Percentiles rank a stretch among this genome's conserved stretches.
Conservation (phyloP, 1,140 invertebrate genomes). For the Anoplophora glabripennis region DNA sequence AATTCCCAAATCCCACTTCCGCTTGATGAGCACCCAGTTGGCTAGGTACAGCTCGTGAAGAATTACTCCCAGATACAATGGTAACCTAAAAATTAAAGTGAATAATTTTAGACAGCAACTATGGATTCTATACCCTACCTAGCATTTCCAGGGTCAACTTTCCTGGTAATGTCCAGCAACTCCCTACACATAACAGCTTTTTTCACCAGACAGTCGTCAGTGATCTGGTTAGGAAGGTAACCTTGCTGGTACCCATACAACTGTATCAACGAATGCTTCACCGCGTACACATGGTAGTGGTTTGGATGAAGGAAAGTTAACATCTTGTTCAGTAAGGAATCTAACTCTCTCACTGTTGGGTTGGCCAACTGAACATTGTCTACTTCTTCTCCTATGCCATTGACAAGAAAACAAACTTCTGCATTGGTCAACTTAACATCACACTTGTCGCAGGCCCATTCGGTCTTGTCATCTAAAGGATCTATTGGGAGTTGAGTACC, state of each 20-base stretch:
- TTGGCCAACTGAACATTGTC: conserved; percentile 61
- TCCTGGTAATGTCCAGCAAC: conserved; percentile 60
- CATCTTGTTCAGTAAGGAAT: conserved; percentile 61
- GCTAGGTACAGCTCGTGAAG: conserved; percentile 65
- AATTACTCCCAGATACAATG: conserved; percentile 69
- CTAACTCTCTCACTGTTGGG: conserved; percentile 58
- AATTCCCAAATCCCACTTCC: conserved; percentile 51
- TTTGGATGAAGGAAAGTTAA: conserved; percentile 71
- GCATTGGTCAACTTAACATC: conserved; percentile 55
- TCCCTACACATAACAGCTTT: conserved; percentile 68
- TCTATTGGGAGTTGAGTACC: conserved; percentile 62
- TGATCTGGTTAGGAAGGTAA: conserved; percentile 55
- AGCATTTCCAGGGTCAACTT: conserved; percentile 66
- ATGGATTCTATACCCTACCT: conserved; percentile 25
- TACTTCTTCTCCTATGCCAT: conserved; percentile 71
- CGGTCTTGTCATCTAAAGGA: conserved; percentile 64
- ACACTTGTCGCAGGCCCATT: conserved; percentile 73
- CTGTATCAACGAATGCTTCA: conserved; percentile 78
- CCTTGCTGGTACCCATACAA: conserved; percentile 64
- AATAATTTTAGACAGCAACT: too few species aligned
- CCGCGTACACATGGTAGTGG: conserved; percentile 76
- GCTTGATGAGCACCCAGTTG: conserved; percentile 54
- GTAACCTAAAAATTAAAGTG: conserved; percentile 52
- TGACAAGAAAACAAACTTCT: conserved; percentile 61
- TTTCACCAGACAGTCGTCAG: conserved; percentile 57